Evolutionary conservation across 2,113 vertebrate genomes (phyloP).

Genomic region (Chionomys nivalis): DNA sequence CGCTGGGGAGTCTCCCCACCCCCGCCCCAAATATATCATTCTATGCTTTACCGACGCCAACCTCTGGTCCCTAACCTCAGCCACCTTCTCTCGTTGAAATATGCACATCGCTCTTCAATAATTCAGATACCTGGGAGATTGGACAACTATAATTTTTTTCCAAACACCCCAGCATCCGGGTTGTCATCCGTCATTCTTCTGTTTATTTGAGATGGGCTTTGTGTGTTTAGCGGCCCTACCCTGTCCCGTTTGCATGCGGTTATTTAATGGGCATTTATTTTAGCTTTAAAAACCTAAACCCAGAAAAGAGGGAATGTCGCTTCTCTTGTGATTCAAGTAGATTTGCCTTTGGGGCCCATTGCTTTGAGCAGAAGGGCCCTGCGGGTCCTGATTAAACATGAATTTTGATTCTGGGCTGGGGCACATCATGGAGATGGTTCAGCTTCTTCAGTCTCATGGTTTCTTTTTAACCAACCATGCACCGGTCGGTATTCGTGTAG

Average conservation of each 20-base stretch:
- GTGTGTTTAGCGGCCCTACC: slow-evolving; percentile 70
- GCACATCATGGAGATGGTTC: neutral
- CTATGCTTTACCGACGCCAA: neutral
- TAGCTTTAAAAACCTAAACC: slow-evolving; percentile 67
- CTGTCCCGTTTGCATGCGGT: slow-evolving; percentile 56
- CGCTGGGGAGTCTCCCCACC: neutral
- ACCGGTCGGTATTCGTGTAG: slow-evolving; percentile 77
- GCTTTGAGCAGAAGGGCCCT: slow-evolving; percentile 63
- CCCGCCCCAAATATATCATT: slow-evolving; percentile 14
- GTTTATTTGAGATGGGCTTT: slow-evolving; percentile 69
- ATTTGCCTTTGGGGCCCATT: slow-evolving; percentile 47
- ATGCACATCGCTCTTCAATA: slow-evolving; percentile 64
- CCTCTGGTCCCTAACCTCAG: slow-evolving; percentile 22
- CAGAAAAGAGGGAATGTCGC: neutral
- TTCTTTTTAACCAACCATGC: slow-evolving; percentile 79
- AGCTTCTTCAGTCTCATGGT: slow-evolving; percentile 55
- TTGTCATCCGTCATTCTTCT: slow-evolving; percentile 69
- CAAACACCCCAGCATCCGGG: slow-evolving; percentile 30
- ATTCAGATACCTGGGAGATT: slow-evolving; percentile 51
- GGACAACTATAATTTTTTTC: slow-evolving; percentile 48
- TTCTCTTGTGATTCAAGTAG: neutral
- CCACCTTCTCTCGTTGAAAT: slow-evolving; percentile 71
- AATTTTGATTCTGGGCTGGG: slow-evolving; percentile 62
- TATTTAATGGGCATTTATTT: slow-evolving; percentile 73
- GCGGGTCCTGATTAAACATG: slow-evolving; percentile 57